Evolutionary conservation across 2,888 invertebrate genomes (phyloP).

Genomic region (Thecophora atra): DNA sequence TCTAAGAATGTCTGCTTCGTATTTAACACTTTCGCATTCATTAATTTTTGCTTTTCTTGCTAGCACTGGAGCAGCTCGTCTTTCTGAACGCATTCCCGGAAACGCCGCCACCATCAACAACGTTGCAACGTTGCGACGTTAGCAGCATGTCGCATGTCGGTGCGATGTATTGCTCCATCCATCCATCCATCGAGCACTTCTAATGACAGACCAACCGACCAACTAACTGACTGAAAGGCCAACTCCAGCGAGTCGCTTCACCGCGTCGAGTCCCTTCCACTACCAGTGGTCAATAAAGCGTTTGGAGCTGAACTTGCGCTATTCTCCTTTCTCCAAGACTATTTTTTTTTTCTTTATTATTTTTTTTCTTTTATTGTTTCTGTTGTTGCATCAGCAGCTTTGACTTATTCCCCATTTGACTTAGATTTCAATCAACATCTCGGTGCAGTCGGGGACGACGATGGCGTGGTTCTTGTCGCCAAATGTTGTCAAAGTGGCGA

Average conservation of each 20-base stretch:
- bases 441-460: constrained; percentile 17
- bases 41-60: constrained; percentile 32
- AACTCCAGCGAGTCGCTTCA: no score
- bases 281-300: not conserved
- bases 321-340: not conserved
- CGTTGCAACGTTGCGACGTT: constrained; percentile 1
- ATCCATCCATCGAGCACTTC: not conserved
- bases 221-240: not conserved
- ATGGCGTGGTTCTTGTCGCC: constrained; percentile 39
- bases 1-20: constrained; percentile 40
- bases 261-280: not conserved
- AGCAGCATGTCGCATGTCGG: not conserved
- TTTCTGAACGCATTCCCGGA: constrained; percentile 42
- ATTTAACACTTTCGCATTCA: constrained; percentile 44
- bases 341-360: not conserved
- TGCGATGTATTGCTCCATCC: constrained; percentile 14
- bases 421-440: constrained; percentile 39
- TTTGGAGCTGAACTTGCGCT: not conserved
- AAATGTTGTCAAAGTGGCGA: constrained; percentile 33
- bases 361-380: constrained; percentile 24
- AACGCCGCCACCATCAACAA: constrained; percentile 36
- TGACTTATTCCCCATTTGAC: constrained; percentile 30
- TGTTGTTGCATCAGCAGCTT: constrained; percentile 9
- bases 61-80: constrained; percentile 19
- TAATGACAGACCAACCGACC: not conserved